Percentiles rank a stretch among this genome's conserved stretches.
phyloP scores from a whole-genome alignment of 2,113 vertebrate genomes.

The Danio rerio region DNA sequence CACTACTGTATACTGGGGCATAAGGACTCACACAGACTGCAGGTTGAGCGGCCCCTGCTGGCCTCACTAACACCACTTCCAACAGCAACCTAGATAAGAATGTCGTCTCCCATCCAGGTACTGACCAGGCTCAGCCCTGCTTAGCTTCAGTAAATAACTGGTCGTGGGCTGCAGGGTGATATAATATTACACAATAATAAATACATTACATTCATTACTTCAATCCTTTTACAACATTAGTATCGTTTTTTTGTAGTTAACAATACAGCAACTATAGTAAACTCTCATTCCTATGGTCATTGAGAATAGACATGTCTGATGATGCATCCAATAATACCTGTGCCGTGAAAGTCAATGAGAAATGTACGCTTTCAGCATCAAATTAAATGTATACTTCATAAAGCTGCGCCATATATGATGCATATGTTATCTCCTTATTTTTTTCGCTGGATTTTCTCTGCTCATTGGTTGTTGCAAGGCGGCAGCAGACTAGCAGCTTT shows the following conservation, averaged over 20 bases:
- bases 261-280: neutral
- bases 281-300: neutral
- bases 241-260: neutral
- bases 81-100: too few species aligned
- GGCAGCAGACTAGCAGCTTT: neutral
- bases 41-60: too few species aligned
- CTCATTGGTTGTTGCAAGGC: neutral
- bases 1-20: too few species aligned
- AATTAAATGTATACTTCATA: slow-evolving; percentile 22
- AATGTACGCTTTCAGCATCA: neutral
- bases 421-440: slow-evolving; percentile 20
- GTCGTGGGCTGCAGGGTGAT: too few species aligned
- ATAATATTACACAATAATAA: too few species aligned
- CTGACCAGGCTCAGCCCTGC: too few species aligned
- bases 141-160: too few species aligned
- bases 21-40: too few species aligned
- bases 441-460: neutral
- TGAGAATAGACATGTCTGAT: neutral
- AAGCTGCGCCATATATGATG: neutral
- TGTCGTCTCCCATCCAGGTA: too few species aligned
- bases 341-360: neutral
- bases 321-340: neutral
- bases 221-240: too few species aligned
- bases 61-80: too few species aligned
- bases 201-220: too few species aligned